Conservation (phyloP, 2,888 invertebrate genomes). For the Chirona hameri region DNA sequence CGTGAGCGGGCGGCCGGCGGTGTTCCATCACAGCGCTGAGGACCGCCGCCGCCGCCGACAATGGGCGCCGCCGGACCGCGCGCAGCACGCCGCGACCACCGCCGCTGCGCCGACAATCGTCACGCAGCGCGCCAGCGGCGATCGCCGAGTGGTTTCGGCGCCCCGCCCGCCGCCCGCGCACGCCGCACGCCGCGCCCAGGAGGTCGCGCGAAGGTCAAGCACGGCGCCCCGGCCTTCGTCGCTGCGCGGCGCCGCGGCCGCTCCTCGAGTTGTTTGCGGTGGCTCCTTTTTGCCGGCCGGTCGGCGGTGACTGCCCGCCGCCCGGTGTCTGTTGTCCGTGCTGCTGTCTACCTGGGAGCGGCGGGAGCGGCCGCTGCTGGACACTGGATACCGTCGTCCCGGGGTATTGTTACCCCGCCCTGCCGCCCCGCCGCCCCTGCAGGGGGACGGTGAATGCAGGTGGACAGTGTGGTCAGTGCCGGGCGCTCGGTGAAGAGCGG, state of each 20-base stretch:
- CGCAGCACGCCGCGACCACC: neutral
- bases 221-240: neutral
- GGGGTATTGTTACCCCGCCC: neutral
- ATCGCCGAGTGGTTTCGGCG: neutral
- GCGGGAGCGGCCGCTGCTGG: too few species aligned
- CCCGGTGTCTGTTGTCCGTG: neutral
- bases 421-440: neutral
- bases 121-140: neutral
- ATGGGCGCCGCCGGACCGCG: neutral
- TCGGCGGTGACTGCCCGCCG: neutral
- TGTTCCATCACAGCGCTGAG: neutral
- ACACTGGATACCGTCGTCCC: too few species aligned
- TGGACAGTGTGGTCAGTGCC: neutral
- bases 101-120: neutral
- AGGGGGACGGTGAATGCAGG: neutral
- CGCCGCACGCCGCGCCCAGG: too few species aligned
- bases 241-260: neutral
- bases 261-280: neutral
- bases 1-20: neutral
- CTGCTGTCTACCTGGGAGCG: neutral
- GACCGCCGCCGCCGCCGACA: slow-evolving; percentile 1
- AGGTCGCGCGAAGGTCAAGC: neutral
- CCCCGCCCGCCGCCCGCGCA: slow-evolving; percentile 4
- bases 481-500: too few species aligned
- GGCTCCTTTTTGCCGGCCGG: neutral